Conservation (phyloP, 2,113 vertebrate species). For the Chlorocebus sabaeus region DNA sequence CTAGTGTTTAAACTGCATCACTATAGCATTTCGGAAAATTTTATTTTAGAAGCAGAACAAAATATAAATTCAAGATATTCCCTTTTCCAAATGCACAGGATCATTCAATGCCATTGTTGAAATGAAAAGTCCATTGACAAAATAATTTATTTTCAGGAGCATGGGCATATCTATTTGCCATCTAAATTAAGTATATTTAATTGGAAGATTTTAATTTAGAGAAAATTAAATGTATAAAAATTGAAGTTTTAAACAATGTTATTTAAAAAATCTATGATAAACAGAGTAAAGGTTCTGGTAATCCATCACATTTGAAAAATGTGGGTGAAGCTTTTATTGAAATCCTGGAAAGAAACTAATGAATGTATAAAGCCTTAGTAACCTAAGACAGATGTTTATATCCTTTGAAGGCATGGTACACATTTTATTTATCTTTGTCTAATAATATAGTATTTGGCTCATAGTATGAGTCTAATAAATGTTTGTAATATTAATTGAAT, state of each 20-base stretch:
- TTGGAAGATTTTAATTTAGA: neutral
- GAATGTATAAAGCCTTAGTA: neutral
- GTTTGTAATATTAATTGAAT: neutral
- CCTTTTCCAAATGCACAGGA: neutral
- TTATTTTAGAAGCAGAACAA: neutral
- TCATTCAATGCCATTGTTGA: neutral
- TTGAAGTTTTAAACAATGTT: neutral
- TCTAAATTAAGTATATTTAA: neutral
- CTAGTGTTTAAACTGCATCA: neutral
- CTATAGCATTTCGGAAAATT: neutral
- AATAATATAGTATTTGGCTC: neutral
- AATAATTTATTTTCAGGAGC: neutral
- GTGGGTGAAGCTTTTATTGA: neutral
- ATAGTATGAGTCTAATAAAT: neutral
- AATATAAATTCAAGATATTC: neutral
- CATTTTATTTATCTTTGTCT: neutral
- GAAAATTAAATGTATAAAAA: neutral
- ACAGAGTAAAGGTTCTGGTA: neutral
- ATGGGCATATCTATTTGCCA: neutral
- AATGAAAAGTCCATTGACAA: neutral
- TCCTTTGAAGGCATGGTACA: neutral
- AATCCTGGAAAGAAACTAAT: neutral
- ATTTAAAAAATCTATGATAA: neutral
- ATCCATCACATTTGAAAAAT: neutral
- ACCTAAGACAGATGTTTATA: neutral